Conservation (phyloP, 2,113 vertebrate genomes). For the Hippocampus mohnikei region DNA sequence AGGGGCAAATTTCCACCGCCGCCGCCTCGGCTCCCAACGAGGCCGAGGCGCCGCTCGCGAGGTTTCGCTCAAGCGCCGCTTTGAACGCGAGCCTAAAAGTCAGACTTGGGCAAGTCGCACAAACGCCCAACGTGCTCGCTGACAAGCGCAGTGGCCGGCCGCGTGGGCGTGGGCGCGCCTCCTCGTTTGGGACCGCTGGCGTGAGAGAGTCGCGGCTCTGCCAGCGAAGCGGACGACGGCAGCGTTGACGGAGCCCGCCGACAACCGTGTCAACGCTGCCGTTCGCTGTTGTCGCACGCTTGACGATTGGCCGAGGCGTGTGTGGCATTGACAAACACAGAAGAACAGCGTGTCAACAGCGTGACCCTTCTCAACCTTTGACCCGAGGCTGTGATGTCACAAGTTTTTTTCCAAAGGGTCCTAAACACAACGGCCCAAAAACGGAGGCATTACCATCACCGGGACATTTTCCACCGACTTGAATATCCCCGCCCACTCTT, state of each 20-base stretch:
- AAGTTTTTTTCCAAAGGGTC: neutral
- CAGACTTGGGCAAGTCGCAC: too few species aligned
- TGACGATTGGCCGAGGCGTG: too few species aligned
- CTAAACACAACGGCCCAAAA: too few species aligned
- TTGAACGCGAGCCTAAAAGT: neutral
- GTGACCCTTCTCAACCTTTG: constrained; percentile 31
- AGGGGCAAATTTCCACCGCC: neutral
- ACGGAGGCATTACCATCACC: too few species aligned
- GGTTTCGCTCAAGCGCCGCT: neutral
- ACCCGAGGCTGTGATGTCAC: constrained; percentile 25
- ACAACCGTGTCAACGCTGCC: constrained; percentile 54
- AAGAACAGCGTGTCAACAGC: neutral
- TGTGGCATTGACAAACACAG: too few species aligned
- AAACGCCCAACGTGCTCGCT: too few species aligned
- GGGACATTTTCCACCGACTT: constrained; percentile 22
- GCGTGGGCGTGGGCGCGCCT: neutral
- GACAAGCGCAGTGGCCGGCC: too few species aligned
- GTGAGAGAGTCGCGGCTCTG: constrained; percentile 56
- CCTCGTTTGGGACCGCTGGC: constrained; percentile 47
- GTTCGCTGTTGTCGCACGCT: constrained; percentile 48
- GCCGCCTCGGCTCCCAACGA: neutral
- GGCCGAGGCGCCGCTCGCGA: neutral
- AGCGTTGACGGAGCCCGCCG: constrained; percentile 61
- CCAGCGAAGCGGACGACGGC: constrained; percentile 26
- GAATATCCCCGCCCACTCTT: constrained; percentile 29